These are phyloP conservation scores for Paramisgurnus dabryanus DNA, from an alignment of 2,113 vertebrate species.

Conservation along the genomic window DNA sequence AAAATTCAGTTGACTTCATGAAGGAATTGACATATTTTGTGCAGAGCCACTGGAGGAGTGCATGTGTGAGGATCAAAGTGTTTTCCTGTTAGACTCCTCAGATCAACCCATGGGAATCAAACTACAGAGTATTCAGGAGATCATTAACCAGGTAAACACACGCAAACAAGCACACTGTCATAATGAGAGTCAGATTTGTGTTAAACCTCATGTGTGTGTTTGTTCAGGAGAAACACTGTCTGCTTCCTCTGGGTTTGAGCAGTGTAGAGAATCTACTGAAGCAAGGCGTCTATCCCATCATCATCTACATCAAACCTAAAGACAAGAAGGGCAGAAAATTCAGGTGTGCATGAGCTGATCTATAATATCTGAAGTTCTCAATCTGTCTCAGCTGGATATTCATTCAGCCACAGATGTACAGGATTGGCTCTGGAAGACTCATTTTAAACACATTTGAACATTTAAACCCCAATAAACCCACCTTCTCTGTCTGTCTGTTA, in stretches of 20 bases:
- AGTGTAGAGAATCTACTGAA: conserved; percentile 72
- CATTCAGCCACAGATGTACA: no score
- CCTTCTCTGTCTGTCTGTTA: conserved; percentile 28
- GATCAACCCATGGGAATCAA: conserved; percentile 67
- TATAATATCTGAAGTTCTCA: no score
- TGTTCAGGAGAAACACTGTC: conserved; percentile 73
- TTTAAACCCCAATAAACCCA: background rate
- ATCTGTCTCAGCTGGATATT: no score
- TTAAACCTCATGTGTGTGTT: conserved; percentile 13
- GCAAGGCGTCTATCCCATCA: conserved; percentile 73
- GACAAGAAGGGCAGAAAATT: conserved; percentile 76
- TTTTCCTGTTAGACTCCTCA: conserved; percentile 69
- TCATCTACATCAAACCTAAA: conserved; percentile 75
- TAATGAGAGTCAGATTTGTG: background rate
- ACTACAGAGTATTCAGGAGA: conserved; percentile 73
- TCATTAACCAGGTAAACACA: conserved; percentile 70
- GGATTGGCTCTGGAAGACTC: no score
- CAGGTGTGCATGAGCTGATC: conserved; percentile 52
- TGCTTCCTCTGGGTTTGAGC: conserved; percentile 71
- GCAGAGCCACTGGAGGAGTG: conserved; percentile 67
- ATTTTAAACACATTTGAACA: background rate
- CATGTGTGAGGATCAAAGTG: conserved; percentile 61
- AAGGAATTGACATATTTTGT: background rate
- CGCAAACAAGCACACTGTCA: background rate
- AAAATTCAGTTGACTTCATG: no score